A percentile compares a stretch with the other conserved stretches of the same genome.
These are phyloP conservation scores for Ophiodon elongatus DNA, from an alignment of 2,113 vertebrate genomes.

Conservation along the genomic window DNA sequence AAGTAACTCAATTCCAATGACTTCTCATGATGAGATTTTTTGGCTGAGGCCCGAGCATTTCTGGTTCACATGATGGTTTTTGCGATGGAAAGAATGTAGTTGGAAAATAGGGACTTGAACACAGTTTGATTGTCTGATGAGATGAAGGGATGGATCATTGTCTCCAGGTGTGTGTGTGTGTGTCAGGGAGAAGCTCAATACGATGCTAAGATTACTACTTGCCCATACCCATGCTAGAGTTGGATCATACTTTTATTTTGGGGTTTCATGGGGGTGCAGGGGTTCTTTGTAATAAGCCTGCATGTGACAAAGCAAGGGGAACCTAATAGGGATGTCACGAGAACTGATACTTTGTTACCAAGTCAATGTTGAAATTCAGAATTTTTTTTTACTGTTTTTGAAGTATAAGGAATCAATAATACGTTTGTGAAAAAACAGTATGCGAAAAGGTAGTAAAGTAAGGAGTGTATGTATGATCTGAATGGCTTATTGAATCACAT, in stretches of 20 bases:
- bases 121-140: slow-evolving; percentile 32
- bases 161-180: not conserved
- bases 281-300: too few relatives aligned
- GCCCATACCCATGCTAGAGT: not conserved
- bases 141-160: slow-evolving; percentile 23
- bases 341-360: not conserved
- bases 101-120: slow-evolving; percentile 36
- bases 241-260: too few relatives aligned
- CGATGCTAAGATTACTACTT: not conserved
- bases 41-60: slow-evolving; percentile 50
- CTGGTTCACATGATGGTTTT: slow-evolving; percentile 47
- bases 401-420: not conserved
- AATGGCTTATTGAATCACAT: not conserved
- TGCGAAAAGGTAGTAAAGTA: not conserved
- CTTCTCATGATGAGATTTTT: slow-evolving; percentile 69
- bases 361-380: not conserved
- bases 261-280: too few relatives aligned
- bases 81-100: not conserved
- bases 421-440: not conserved
- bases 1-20: slow-evolving; percentile 78
- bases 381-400: not conserved
- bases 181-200: not conserved
- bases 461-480: not conserved
- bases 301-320: too few relatives aligned
- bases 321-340: not conserved